Conservation (phyloP, 2,113 vertebrate genomes). For the Urocynchramus pylzowi region DNA sequence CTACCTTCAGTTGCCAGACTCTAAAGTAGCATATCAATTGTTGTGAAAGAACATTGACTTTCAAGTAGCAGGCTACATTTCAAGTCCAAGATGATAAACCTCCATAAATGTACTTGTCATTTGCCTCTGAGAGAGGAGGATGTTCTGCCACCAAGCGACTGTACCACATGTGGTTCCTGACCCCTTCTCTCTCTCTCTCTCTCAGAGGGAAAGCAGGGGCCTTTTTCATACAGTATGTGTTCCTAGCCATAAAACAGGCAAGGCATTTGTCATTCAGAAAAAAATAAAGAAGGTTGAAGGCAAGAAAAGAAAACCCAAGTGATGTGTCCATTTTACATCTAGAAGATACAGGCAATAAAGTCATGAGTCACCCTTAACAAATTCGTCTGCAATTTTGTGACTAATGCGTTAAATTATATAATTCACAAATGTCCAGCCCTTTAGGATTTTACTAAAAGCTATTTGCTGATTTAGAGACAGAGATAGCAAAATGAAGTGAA, state of each 20-base stretch:
- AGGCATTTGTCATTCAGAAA: background rate
- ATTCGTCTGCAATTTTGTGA: background rate
- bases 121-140: background rate
- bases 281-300: background rate
- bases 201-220: background rate
- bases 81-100: background rate
- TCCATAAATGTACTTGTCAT: background rate
- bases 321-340: background rate
- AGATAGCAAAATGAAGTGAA: background rate
- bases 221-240: background rate
- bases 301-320: background rate
- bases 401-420: conserved; percentile 6
- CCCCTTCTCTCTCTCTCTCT: background rate
- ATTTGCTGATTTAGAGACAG: background rate
- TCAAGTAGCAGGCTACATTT: accelerated
- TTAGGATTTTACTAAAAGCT: conserved; percentile 7
- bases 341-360: background rate
- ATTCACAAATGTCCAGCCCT: background rate
- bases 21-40: background rate
- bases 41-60: background rate
- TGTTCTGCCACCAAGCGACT: accelerated
- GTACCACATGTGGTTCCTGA: accelerated
- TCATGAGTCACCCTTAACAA: conserved; percentile 26
- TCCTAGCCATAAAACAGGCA: background rate
- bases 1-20: background rate